Conservation (phyloP, 2,797 vertebrate species). For the Typhlichthys eigenmanni region DNA sequence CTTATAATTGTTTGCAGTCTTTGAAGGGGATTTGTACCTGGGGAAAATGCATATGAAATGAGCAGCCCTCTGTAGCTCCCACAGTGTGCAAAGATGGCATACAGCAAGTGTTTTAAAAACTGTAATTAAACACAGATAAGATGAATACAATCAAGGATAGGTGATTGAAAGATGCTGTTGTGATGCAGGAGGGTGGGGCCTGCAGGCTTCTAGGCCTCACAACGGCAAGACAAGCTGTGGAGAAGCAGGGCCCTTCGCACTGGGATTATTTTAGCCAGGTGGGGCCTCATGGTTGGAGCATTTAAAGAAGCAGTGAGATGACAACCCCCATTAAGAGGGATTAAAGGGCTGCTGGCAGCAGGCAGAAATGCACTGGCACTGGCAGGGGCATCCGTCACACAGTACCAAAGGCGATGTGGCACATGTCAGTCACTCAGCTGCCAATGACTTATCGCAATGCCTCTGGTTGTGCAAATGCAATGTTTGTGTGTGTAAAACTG, state of each 20-base stretch:
- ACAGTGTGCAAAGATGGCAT: conserved; percentile 82
- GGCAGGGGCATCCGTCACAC: conserved; percentile 81
- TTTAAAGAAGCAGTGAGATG: conserved; percentile 85
- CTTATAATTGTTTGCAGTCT: conserved; percentile 67
- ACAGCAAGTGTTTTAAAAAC: conserved; percentile 83
- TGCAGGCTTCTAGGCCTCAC: conserved; percentile 66
- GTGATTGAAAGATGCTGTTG: conserved; percentile 83
- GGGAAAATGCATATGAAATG: conserved; percentile 79
- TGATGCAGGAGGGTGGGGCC: conserved; percentile 75
- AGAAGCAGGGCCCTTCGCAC: conserved; percentile 69
- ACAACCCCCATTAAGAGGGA: conserved; percentile 86
- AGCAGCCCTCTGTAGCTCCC: conserved; percentile 77
- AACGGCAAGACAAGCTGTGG: conserved; percentile 69
- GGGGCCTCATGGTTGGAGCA: conserved; percentile 79
- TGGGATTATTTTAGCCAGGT: conserved; percentile 79
- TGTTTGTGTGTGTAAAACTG: conserved; percentile 9
- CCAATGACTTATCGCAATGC: conserved; percentile 42
- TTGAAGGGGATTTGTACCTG: conserved; percentile 75
- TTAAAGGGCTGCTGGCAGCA: conserved; percentile 82
- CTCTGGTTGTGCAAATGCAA: conserved; percentile 32
- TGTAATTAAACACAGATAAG: conserved; percentile 86
- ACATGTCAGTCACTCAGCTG: conserved; percentile 73
- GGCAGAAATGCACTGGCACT: conserved; percentile 76
- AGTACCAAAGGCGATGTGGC: conserved; percentile 75
- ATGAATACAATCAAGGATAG: conserved; percentile 80